These are phyloP conservation scores for Cryptocephalus primarius DNA, from an alignment of 2,888 invertebrate species.

Conservation along the genomic window DNA sequence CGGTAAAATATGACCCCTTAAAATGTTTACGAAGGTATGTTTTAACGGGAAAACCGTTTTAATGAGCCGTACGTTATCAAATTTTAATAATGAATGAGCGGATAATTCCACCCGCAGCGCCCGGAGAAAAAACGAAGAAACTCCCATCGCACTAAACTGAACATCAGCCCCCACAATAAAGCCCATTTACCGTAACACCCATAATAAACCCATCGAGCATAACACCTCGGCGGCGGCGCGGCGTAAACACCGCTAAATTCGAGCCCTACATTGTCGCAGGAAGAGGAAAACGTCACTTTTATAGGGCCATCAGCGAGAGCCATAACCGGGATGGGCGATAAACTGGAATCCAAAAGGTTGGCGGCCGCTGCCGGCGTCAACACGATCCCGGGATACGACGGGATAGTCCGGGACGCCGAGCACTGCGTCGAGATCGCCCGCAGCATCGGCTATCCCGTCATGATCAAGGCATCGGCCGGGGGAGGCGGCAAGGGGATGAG, in stretches of 20 bases:
- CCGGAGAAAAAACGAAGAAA: too few relatives aligned
- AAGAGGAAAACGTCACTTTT: constrained; percentile 43
- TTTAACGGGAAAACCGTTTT: too few relatives aligned
- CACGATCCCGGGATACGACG: constrained; percentile 47
- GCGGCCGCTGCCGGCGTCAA: constrained; percentile 50
- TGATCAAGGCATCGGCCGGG: constrained; percentile 62
- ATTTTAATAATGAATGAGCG: too few relatives aligned
- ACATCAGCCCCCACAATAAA: too few relatives aligned
- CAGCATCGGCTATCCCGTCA: constrained; percentile 55
- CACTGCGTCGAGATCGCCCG: constrained; percentile 47
- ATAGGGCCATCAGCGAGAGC: constrained; percentile 49
- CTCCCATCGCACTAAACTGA: too few relatives aligned
- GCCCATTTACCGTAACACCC: too few relatives aligned
- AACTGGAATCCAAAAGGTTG: constrained; percentile 52
- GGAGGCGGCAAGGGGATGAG: constrained; percentile 62
- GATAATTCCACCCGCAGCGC: too few relatives aligned
- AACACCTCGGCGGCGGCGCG: too few relatives aligned
- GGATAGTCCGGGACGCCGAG: constrained; percentile 39
- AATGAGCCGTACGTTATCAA: too few relatives aligned
- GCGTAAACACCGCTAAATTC: neutral
- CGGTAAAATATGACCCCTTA: too few relatives aligned
- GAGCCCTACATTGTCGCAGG: constrained; percentile 26
- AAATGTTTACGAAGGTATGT: too few relatives aligned
- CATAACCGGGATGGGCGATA: constrained; percentile 56
- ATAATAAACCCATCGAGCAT: too few relatives aligned